These are phyloP conservation scores for Rhopalosiphum nymphaeae DNA, from an alignment of 2,888 invertebrate genomes.

Conservation along the genomic window DNA sequence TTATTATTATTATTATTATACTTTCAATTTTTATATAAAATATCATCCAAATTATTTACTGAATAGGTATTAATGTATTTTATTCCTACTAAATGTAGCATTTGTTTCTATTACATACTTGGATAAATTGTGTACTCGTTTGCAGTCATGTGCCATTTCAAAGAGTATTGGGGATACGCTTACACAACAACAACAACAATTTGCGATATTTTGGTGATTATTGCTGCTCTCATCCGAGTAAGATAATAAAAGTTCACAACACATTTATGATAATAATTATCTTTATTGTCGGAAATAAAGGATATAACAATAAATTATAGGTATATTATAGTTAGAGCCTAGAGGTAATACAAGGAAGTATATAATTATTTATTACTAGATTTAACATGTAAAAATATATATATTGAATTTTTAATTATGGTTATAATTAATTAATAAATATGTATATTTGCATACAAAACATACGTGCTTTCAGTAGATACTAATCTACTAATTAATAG, in stretches of 20 bases:
- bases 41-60: background rate
- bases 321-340: background rate
- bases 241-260: background rate
- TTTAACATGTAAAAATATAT: background rate
- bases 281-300: background rate
- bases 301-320: background rate
- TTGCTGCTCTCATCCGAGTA: background rate
- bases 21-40: background rate
- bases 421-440: background rate
- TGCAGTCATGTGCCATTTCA: background rate
- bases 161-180: background rate
- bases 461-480: too few relatives aligned
- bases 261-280: background rate
- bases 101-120: background rate
- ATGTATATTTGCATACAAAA: background rate
- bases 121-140: background rate
- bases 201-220: conserved; percentile 31
- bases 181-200: background rate
- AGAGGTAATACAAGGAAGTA: background rate
- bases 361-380: background rate
- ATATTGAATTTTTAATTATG: background rate
- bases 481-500: too few relatives aligned
- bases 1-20: too few relatives aligned
- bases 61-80: background rate
- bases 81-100: background rate